Conservation (phyloP, 2,888 invertebrate species). For the Plusia festucae region DNA sequence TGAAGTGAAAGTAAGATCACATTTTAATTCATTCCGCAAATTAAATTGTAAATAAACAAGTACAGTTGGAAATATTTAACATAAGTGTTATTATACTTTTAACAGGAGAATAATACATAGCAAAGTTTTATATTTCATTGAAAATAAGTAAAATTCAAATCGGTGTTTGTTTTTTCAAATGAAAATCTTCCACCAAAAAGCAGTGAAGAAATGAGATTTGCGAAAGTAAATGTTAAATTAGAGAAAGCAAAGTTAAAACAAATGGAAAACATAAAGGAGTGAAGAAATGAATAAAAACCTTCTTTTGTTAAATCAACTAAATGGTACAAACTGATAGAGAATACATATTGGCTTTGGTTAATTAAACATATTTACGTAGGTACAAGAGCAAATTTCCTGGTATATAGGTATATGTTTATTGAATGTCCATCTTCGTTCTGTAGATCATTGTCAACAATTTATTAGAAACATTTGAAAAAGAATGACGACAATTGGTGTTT, state of each 20-base stretch:
- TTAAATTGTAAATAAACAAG: conserved; percentile 37
- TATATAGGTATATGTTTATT: conserved; percentile 26
- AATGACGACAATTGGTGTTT: conserved; percentile 47
- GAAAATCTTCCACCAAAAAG: conserved; percentile 56
- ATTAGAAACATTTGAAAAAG: conserved; percentile 47
- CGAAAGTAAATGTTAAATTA: conserved; percentile 44
- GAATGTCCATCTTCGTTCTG: conserved; percentile 28
- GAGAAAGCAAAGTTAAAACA: conserved; percentile 47
- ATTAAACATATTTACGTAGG: conserved; percentile 9
- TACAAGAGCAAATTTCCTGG: conserved; percentile 27
- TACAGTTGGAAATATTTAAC: conserved; percentile 13
- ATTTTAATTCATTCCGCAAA: conserved; percentile 36
- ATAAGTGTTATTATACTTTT: not conserved
- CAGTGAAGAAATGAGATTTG: conserved; percentile 43
- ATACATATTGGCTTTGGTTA: not conserved
- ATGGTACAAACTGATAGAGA: conserved; percentile 11
- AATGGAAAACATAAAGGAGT: conserved; percentile 43
- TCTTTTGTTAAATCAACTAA: conserved; percentile 25
- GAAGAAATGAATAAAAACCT: conserved; percentile 37
- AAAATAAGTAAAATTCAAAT: conserved; percentile 37
- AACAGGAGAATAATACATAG: conserved; percentile 35
- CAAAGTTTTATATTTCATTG: conserved; percentile 34
- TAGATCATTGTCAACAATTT: conserved; percentile 55
- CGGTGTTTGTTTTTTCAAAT: conserved; percentile 35
- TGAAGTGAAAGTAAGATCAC: conserved; percentile 38